Percentiles rank a stretch among this genome's conserved stretches.
Conservation (phyloP, 2,113 vertebrate genomes). For the Bettongia penicillata region DNA sequence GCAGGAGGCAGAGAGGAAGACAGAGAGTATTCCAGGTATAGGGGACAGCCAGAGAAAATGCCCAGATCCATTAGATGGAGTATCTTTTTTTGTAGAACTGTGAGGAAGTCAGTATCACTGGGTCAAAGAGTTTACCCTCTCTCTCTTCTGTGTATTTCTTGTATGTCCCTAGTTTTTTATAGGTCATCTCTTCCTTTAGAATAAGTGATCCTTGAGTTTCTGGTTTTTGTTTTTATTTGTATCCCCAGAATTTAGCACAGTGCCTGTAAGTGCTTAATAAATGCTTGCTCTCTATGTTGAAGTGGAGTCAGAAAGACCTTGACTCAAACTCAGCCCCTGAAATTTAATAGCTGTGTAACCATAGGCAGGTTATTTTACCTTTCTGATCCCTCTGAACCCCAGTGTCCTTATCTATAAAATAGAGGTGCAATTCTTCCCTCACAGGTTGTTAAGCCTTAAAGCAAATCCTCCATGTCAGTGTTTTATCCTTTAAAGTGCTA, state of each 20-base stretch:
- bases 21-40: neutral
- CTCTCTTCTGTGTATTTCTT: neutral
- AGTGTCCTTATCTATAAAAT: neutral
- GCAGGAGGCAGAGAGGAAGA: neutral
- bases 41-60: neutral
- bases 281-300: neutral
- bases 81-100: neutral
- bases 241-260: neutral
- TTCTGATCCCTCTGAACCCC: neutral
- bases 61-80: neutral
- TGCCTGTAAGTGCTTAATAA: neutral
- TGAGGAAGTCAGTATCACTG: neutral
- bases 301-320: neutral
- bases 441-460: neutral
- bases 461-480: neutral
- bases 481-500: neutral
- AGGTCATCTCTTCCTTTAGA: neutral
- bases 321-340: neutral
- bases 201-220: neutral
- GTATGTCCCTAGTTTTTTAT: neutral
- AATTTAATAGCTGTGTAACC: neutral
- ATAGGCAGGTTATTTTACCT: neutral
- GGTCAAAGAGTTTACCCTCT: neutral
- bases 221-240: neutral
- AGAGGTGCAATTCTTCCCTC: neutral